phyloP scores from a whole-genome alignment of 2,113 vertebrate species.

The Cacatua alba region DNA sequence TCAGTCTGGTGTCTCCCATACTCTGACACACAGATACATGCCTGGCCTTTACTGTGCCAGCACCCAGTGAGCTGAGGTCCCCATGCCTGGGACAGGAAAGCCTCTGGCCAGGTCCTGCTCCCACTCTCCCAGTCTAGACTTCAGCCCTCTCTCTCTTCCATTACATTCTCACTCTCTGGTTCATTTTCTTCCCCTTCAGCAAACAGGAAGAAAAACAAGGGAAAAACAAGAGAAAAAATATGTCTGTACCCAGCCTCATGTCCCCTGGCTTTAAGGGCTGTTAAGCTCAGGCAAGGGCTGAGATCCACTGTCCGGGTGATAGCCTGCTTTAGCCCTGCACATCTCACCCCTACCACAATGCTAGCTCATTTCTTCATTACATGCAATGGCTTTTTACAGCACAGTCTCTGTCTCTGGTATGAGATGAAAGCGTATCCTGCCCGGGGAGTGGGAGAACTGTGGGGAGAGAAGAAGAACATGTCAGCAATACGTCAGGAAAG shows the following conservation, averaged over 20 bases:
- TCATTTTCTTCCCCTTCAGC: background rate
- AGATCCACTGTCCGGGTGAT: background rate
- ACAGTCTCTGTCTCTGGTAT: background rate
- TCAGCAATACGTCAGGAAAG: background rate
- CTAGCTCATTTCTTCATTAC: background rate
- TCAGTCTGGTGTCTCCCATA: background rate
- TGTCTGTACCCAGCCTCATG: accelerated
- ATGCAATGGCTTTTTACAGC: background rate
- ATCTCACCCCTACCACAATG: accelerated
- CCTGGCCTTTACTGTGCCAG: background rate
- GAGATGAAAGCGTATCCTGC: background rate
- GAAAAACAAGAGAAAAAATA: background rate
- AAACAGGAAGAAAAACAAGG: background rate
- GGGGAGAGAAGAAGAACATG: background rate
- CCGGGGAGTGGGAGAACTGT: background rate
- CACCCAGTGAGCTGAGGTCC: accelerated
- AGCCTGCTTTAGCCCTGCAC: background rate
- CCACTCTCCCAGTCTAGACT: background rate
- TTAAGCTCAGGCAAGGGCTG: background rate
- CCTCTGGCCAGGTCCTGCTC: background rate
- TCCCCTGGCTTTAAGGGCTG: background rate
- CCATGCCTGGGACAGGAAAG: background rate
- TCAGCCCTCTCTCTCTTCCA: background rate
- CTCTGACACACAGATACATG: no score
- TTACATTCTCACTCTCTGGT: background rate